phyloP scores from a whole-genome alignment of 2,888 invertebrate genomes.

The Apomyelois bistriatella region DNA sequence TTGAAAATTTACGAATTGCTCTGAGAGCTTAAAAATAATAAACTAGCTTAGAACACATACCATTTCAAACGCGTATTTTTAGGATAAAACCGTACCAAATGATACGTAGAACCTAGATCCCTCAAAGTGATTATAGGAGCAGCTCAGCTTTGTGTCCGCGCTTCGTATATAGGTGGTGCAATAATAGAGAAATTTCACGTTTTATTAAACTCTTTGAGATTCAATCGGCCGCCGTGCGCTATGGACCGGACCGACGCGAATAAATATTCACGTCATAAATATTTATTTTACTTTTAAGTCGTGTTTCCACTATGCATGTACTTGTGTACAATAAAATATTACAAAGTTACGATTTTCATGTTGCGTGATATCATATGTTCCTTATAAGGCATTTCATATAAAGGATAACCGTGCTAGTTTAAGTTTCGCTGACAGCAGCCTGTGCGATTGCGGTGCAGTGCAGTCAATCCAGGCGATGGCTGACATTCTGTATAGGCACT shows the following conservation, averaged over 20 bases:
- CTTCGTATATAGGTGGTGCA: conserved; percentile 31
- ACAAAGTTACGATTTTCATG: no score
- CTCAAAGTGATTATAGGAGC: conserved; percentile 16
- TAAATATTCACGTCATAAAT: conserved; percentile 38
- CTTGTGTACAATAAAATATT: no score
- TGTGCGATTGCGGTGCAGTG: no score
- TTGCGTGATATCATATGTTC: no score
- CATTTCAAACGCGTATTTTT: not conserved
- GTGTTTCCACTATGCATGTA: not conserved
- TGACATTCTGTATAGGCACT: no score
- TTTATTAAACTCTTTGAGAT: conserved; percentile 42
- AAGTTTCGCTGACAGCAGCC: no score
- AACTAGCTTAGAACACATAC: no score
- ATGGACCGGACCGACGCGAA: conserved; percentile 28
- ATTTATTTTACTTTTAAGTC: conserved; percentile 26
- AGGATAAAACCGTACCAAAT: not conserved
- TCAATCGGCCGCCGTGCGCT: conserved; percentile 38
- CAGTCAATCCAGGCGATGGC: no score
- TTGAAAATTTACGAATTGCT: no score
- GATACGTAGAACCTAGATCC: not conserved
- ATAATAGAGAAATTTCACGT: conserved; percentile 42
- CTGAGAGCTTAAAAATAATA: no score
- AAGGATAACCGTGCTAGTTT: no score
- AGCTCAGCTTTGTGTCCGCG: conserved; percentile 26
- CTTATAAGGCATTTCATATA: no score